phyloP scores from a whole-genome alignment of 2,888 invertebrate genomes.

The Odontothrips loti region DNA sequence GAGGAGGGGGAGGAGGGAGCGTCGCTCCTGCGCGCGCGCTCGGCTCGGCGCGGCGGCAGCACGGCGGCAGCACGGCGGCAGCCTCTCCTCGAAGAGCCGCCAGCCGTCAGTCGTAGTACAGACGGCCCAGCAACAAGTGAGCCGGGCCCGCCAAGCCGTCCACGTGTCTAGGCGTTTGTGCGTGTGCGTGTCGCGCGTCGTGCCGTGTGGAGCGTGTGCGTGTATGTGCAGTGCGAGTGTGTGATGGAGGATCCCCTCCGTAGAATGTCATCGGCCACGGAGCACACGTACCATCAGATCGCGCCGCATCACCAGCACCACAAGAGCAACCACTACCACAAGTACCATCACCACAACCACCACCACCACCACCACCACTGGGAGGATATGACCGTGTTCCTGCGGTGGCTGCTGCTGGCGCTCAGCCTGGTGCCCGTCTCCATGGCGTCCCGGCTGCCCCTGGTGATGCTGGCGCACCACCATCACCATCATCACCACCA shows the following conservation, averaged over 20 bases:
- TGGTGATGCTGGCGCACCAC: slow-evolving; percentile 39
- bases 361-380: slow-evolving; percentile 47
- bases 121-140: slow-evolving; percentile 1
- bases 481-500: slow-evolving; percentile 35
- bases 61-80: slow-evolving; percentile 21
- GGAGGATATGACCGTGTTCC: slow-evolving; percentile 37
- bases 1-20: neutral
- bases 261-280: slow-evolving; percentile 3
- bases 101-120: neutral
- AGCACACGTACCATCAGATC: slow-evolving; percentile 16
- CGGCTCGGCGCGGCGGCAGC: slow-evolving; percentile 19
- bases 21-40: neutral
- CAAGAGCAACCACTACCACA: slow-evolving; percentile 37
- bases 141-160: neutral
- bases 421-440: slow-evolving; percentile 31
- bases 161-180: neutral
- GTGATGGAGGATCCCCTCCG: slow-evolving; percentile 21
- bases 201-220: neutral
- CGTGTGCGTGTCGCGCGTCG: neutral
- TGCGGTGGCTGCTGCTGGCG: slow-evolving; percentile 34
- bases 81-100: slow-evolving; percentile 27
- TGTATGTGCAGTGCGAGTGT: neutral
- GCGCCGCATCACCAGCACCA: neutral
- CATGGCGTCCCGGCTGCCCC: slow-evolving; percentile 37
- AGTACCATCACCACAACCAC: slow-evolving; percentile 47